Conservation (phyloP, 2,113 vertebrate species). For the Cottus gobio region DNA sequence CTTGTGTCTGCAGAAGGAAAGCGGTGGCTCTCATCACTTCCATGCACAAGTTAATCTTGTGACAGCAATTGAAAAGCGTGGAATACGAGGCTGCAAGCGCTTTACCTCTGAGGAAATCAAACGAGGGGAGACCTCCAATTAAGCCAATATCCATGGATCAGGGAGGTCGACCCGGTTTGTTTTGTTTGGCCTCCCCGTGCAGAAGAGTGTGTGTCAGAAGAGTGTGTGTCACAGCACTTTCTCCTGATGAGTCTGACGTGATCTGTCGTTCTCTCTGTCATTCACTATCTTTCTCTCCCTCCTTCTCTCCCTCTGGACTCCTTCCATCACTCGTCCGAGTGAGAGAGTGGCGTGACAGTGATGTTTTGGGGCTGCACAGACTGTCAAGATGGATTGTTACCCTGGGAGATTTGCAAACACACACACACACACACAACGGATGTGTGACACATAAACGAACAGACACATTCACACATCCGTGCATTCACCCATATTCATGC, state of each 20-base stretch:
- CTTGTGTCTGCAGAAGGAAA: conserved; percentile 19
- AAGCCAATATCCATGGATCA: conserved; percentile 46
- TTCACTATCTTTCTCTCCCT: conserved; percentile 42
- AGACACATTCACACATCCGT: conserved; percentile 53
- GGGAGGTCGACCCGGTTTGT: conserved; percentile 40
- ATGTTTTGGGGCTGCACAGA: conserved; percentile 76
- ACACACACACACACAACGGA: conserved; percentile 53
- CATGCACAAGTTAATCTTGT: conserved; percentile 35
- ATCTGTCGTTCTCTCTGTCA: conserved; percentile 65
- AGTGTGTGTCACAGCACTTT: conserved; percentile 73
- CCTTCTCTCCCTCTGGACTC: conserved; percentile 65
- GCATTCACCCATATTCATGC: conserved; percentile 69
- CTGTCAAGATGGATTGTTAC: conserved; percentile 78
- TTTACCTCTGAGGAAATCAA: conserved; percentile 57
- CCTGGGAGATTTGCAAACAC: conserved; percentile 65
- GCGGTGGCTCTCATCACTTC: conserved; percentile 24
- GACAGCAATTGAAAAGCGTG: conserved; percentile 22
- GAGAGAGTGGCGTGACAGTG: conserved; percentile 75
- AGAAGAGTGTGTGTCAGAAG: conserved; percentile 56
- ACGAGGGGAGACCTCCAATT: conserved; percentile 54
- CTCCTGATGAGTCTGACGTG: conserved; percentile 67
- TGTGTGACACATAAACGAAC: conserved; percentile 44
- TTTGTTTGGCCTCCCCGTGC: conserved; percentile 49
- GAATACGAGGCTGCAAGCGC: conserved; percentile 35
- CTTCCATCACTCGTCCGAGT: conserved; percentile 70